Evolutionary conservation across 2,113 vertebrate genomes (phyloP), one percentile per base, ranked within the genome.

Genomic region (Lynx canadensis): DNA sequence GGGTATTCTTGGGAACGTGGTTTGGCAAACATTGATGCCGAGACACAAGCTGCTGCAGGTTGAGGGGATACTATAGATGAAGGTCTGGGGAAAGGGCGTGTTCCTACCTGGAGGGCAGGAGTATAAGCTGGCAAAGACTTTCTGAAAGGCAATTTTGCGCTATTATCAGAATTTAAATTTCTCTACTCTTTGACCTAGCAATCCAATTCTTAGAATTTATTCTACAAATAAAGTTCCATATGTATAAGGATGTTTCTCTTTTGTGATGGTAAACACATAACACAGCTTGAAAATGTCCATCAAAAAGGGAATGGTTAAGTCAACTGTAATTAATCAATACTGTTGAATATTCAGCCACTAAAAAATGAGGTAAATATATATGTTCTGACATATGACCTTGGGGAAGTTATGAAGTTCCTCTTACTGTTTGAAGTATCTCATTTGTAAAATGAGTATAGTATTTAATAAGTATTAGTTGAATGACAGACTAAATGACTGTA

Each of bases 201-300:
- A 80, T 83, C 50, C 52, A 96, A 27, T 88, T 91, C 57, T 57
- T 94, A 95, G 45, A 78, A 84, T 66, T 89, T 89, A 63, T 57
- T 33, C 74, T 91, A 33, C 4, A 65, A 41, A 57, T 78, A 16
- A 50, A 57, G 33, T 80, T 80, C 69, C 7, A 60, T 27, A 52
- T 88, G 23, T 79, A 33, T 41, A 79, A 89, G 55, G 33, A 74
- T n/a, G 8, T 71, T 94, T 91, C 65, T 73, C 92, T 69, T 55
- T 80, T 95, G 48, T 92, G 45, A 88, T 93, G n/a, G 71, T 88
- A 60, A 94, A 97, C 14, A 45, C 36, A 36, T 78, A 92, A 73
- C 2, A 25, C 33, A 36, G 65, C 18, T 90, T 89, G 41, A 92
- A 97, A 96, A 78, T 71, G 63, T 63, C 29, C n/a, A 33, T 81